Evolutionary conservation across 2,888 invertebrate genomes (phyloP), one percentile per base, ranked within the genome.

Genomic region (Synergus itoensis): DNA sequence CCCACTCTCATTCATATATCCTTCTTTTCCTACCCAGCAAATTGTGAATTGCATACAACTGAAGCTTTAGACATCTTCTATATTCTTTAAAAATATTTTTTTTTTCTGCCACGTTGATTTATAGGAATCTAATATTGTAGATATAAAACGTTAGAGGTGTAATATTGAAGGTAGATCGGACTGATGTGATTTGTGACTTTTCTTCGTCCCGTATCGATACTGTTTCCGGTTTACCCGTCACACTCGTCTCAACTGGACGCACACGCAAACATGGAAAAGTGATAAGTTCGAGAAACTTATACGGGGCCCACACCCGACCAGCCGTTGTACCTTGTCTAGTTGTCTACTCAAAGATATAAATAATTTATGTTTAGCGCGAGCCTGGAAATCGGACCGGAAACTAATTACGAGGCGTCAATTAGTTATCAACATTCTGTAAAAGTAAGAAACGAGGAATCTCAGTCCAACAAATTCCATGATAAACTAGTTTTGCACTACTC

Each of bases 341-440:
- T 60, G 76, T 40, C 60, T 53, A 64, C 76, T 16, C 53, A 12
- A 14, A 28, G 40, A 60, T 73, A 84, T 82, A 83, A 82, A 84
- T 85, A 85, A 85, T 82, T 84, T 83, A 86, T 85, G 83, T 76
- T 80, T 81, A 78, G 81, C 81, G 76, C 81, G 81, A 82, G 82
- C 83, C 82, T 84, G 83, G 84, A 84, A 86, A 84, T 84, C 82
- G 82, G 84, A 82, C 86, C 86, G 84, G 84, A 85, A 86, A 81
- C 77, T 83, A 83, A 86, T 85, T 84, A 84, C 79, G 79, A 77
- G 69, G 79, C 81, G 81, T 83, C 79, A 84, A 83, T 28, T 84
- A 83, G 77, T 80, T 64, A 77, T 43, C 45, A 64, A 40, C 53
- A 53, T 53, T 77, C 18, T 18, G 18, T 57, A 18, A 75, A 75